These are phyloP conservation scores for Muricea muricata DNA, from an alignment of 92 coral and sea anemone species.

Conservation along the genomic window DNA sequence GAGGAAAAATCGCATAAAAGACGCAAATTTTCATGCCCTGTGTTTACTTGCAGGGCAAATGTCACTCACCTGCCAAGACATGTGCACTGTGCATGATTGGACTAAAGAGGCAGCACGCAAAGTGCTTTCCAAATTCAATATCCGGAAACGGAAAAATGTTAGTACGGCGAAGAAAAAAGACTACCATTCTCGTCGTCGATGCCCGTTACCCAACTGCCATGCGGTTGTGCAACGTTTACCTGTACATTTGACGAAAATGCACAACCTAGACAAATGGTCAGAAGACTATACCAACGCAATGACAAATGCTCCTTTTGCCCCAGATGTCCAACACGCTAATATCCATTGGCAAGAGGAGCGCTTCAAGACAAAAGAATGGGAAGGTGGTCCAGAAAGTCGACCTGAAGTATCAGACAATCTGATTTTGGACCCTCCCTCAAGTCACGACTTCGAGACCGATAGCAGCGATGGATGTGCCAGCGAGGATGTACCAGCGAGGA, in stretches of 20 bases:
- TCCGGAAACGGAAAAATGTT: slow-evolving; percentile 16
- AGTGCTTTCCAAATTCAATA: background rate
- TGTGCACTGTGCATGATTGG: background rate
- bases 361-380: slow-evolving; percentile 1
- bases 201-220: slow-evolving; percentile 44
- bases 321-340: background rate
- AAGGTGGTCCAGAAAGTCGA: background rate
- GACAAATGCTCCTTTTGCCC: background rate
- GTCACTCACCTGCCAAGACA: background rate
- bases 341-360: slow-evolving; percentile 1
- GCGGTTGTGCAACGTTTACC: slow-evolving; percentile 35
- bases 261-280: slow-evolving; percentile 35
- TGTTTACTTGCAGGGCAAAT: background rate
- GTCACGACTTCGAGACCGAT: no score
- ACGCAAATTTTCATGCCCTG: background rate
- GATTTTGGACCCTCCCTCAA: no score
- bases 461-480: no score
- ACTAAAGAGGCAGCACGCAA: background rate
- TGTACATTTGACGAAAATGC: slow-evolving; percentile 43
- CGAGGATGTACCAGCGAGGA: slow-evolving; percentile 3
- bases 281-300: background rate
- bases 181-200: slow-evolving; percentile 41
- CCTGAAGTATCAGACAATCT: background rate
- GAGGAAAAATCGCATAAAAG: background rate
- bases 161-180: slow-evolving; percentile 24